Evolutionary conservation across 2,113 vertebrate genomes (phyloP).

Genomic region (Corydoras maculifer): DNA sequence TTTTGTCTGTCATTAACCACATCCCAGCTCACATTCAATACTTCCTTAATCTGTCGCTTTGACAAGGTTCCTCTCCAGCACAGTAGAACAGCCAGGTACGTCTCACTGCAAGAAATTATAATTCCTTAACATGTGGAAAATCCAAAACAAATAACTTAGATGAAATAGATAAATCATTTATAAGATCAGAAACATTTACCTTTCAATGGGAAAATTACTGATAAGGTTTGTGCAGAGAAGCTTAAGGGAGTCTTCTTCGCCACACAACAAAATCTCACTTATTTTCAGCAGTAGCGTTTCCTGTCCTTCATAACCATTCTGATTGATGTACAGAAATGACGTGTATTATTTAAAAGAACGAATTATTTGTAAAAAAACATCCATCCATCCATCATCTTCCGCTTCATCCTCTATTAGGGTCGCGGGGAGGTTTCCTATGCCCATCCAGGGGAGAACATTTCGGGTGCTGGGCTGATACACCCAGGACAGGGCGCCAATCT

Average conservation of each 20-base stretch:
- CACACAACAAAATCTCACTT: conserved; percentile 32
- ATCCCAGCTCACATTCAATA: conserved; percentile 28
- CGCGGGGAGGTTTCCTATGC: no score
- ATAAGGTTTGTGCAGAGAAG: background rate
- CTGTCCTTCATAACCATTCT: conserved; percentile 41
- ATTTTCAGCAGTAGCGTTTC: conserved; percentile 30
- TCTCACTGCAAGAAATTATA: conserved; percentile 27
- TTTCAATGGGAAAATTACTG: background rate
- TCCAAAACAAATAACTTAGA: background rate
- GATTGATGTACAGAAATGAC: background rate
- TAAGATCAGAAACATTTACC: conserved; percentile 30
- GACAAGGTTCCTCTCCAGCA: conserved; percentile 44
- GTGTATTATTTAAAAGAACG: background rate
- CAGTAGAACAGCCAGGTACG: conserved; percentile 41
- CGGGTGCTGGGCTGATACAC: no score
- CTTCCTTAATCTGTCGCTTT: background rate
- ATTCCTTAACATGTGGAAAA: background rate
- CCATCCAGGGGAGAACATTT: no score
- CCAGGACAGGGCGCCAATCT: no score
- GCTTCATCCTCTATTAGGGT: no score
- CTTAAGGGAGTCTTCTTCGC: conserved; percentile 1
- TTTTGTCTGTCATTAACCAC: no score
- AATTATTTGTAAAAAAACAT: no score
- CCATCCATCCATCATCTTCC: no score
- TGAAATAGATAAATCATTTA: background rate